These are phyloP conservation scores for Anastrepha obliqua DNA, from an alignment of 1,140 invertebrate genomes.

Conservation along the genomic window DNA sequence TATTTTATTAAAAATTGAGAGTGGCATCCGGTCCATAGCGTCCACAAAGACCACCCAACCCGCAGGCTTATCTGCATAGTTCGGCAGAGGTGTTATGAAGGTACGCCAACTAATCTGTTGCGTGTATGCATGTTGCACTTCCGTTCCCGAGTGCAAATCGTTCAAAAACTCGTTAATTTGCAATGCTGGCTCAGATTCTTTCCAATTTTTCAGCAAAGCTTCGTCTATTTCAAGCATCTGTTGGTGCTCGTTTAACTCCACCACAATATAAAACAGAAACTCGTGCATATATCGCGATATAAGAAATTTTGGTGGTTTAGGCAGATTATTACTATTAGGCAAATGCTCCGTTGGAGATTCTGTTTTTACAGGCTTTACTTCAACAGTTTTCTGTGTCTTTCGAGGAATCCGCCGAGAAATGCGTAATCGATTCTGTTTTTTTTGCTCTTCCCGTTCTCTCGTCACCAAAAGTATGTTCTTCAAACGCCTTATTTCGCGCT, in stretches of 20 bases:
- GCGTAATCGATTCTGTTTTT: not conserved
- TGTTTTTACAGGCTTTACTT: conserved; percentile 32
- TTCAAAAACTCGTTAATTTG: conserved; percentile 63
- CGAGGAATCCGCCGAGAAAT: conserved; percentile 54
- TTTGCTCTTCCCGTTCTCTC: conserved; percentile 60
- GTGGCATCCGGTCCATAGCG: conserved; percentile 82
- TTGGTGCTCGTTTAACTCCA: conserved; percentile 75
- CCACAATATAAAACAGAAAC: conserved; percentile 82
- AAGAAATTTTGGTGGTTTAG: conserved; percentile 80
- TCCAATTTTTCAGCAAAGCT: conserved; percentile 74
- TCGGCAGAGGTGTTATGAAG: conserved; percentile 83
- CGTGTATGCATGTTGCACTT: conserved; percentile 73
- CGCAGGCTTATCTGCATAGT: conserved; percentile 78
- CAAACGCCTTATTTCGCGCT: conserved; percentile 64
- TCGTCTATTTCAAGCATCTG: conserved; percentile 71
- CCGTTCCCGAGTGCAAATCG: conserved; percentile 74
- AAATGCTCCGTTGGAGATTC: not conserved
- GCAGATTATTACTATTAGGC: not conserved
- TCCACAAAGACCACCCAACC: conserved; percentile 88
- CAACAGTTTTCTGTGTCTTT: not conserved
- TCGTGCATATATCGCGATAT: conserved; percentile 81
- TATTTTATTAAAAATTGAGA: conserved; percentile 83
- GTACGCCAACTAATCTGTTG: conserved; percentile 82
- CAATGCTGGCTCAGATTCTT: conserved; percentile 67
- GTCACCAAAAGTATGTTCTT: conserved; percentile 64